These are phyloP conservation scores for silkworm (Bombyx mori) DNA, from an alignment of 1,140 invertebrate genomes.

Conservation along the genomic window DNA sequence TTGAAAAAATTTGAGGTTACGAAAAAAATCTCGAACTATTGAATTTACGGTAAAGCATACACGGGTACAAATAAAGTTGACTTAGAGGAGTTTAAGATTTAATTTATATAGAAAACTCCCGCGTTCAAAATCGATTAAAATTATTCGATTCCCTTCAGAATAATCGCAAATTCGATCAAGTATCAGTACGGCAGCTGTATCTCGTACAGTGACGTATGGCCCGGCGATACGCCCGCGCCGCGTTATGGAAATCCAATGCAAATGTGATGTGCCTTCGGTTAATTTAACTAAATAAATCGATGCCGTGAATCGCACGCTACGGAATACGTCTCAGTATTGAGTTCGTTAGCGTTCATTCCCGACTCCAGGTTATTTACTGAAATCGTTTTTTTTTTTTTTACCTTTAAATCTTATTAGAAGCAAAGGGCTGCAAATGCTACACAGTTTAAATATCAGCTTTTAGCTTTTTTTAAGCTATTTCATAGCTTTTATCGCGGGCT, in stretches of 20 bases:
- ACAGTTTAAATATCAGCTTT: too few species aligned
- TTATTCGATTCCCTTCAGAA: slow-evolving; percentile 22
- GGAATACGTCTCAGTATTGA: slow-evolving; percentile 51
- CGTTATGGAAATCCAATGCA: slow-evolving; percentile 71
- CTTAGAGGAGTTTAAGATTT: too few species aligned
- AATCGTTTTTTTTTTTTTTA: too few species aligned
- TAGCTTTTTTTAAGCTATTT: too few species aligned
- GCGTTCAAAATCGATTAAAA: slow-evolving; percentile 4
- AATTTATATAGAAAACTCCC: too few species aligned
- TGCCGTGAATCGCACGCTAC: slow-evolving; percentile 35
- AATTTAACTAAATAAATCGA: slow-evolving; percentile 68
- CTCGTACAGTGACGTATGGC: slow-evolving; percentile 60
- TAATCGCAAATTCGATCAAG: slow-evolving; percentile 37
- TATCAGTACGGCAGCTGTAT: slow-evolving; percentile 30
- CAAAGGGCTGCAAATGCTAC: too few species aligned
- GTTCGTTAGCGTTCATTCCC: slow-evolving; percentile 46
- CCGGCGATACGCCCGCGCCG: slow-evolving; percentile 43
- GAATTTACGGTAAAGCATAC: too few species aligned
- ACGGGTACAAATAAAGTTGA: too few species aligned
- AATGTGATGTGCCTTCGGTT: slow-evolving; percentile 56
- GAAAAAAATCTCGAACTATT: too few species aligned
- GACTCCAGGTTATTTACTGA: slow-evolving; percentile 19
- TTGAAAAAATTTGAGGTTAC: too few species aligned
- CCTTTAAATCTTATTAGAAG: too few species aligned
- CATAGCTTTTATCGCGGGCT: too few species aligned